A percentile compares a stretch with the other conserved stretches of the same genome.
Conservation (phyloP, 2,888 invertebrate species). For the Cheilosia scutellata region DNA sequence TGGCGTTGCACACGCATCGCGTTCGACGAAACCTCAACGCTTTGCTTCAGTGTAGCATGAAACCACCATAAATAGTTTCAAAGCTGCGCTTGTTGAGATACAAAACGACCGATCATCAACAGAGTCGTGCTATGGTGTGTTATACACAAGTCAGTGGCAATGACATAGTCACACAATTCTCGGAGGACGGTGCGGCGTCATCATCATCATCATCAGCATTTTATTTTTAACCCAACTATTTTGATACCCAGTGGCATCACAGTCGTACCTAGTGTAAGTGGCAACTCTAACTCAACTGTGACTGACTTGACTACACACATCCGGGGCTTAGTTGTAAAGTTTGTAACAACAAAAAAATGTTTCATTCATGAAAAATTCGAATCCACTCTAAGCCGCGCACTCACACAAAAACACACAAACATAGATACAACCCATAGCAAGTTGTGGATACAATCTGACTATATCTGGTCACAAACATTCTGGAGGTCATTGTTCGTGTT, state of each 20-base stretch:
- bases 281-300: slow-evolving; percentile 34
- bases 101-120: slow-evolving; percentile 41
- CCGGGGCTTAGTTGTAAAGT: slow-evolving; percentile 58
- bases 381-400: background rate
- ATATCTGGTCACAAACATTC: slow-evolving; percentile 64
- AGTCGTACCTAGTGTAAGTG: background rate
- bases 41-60: slow-evolving; percentile 64
- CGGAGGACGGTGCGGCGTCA: slow-evolving; percentile 30
- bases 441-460: slow-evolving; percentile 49
- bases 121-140: slow-evolving; percentile 24
- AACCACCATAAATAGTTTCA: slow-evolving; percentile 65
- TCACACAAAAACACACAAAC: slow-evolving; percentile 5
- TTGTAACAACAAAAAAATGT: background rate
- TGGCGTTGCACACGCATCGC: slow-evolving; percentile 52
- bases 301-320: slow-evolving; percentile 64
- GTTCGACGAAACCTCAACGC: slow-evolving; percentile 52
- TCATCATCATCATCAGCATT: slow-evolving; percentile 42
- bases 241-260: slow-evolving; percentile 37
- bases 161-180: slow-evolving; percentile 71
- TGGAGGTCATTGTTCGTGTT: slow-evolving; percentile 66
- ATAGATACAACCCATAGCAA: too few relatives aligned
- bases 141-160: slow-evolving; percentile 43
- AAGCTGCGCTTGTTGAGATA: slow-evolving; percentile 38
- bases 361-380: slow-evolving; percentile 66
- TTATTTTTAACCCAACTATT: slow-evolving; percentile 12